phyloP scores from a whole-genome alignment of 2,113 vertebrate genomes.

The Alectura lathami region DNA sequence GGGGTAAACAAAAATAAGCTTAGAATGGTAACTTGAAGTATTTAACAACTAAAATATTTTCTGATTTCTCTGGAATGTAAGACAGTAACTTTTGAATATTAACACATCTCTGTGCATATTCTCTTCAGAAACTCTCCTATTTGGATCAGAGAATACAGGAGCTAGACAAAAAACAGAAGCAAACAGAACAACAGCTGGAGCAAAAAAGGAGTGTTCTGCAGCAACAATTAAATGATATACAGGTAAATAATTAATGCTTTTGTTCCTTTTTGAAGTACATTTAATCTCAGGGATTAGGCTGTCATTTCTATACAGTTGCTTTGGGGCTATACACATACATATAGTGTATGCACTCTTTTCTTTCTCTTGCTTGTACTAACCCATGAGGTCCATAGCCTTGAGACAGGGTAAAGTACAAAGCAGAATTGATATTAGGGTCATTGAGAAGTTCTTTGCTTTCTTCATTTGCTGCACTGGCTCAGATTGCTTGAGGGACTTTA shows the following conservation, averaged over 20 bases:
- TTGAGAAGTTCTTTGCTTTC: conserved; percentile 54
- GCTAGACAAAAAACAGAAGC: conserved; percentile 50
- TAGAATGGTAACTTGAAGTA: background rate
- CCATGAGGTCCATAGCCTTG: conserved; percentile 21
- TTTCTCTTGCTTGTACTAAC: conserved; percentile 53
- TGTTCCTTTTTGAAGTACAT: background rate
- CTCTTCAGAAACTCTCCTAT: conserved; percentile 61
- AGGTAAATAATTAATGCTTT: conserved; percentile 59
- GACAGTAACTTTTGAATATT: background rate
- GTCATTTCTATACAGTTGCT: conserved; percentile 29
- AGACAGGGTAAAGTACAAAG: conserved; percentile 37
- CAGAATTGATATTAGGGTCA: conserved; percentile 60
- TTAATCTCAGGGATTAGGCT: conserved; percentile 3
- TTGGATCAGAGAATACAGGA: conserved; percentile 41
- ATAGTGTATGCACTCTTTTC: background rate
- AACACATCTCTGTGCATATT: background rate
- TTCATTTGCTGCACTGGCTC: conserved; percentile 49
- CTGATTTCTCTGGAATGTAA: background rate
- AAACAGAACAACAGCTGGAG: conserved; percentile 52
- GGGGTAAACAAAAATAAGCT: background rate
- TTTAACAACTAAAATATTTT: background rate
- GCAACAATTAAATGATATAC: conserved; percentile 19
- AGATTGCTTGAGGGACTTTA: conserved; percentile 52
- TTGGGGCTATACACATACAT: background rate
- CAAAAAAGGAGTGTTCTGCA: background rate